phyloP scores from a whole-genome alignment of 2,888 invertebrate species.

The Danaus chrysippus region DNA sequence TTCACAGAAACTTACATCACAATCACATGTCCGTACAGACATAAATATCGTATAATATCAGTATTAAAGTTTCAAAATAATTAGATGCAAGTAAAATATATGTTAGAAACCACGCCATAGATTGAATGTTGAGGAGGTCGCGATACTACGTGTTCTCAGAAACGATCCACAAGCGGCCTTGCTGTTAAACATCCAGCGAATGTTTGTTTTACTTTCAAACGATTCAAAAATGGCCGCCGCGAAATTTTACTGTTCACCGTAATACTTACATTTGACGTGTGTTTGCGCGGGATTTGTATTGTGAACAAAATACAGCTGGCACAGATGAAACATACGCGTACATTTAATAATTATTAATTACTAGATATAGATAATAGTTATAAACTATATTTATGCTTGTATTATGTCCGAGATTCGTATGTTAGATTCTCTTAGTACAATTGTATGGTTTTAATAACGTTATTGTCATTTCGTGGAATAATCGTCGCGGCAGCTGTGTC shows the following conservation, averaged over 20 bases:
- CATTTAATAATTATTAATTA: too few species aligned
- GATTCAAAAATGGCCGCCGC: conserved; percentile 67
- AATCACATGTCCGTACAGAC: too few species aligned
- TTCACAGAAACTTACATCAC: conserved; percentile 50
- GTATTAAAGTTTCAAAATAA: conserved; percentile 20
- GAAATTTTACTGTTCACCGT: conserved; percentile 62
- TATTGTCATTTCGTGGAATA: conserved; percentile 58
- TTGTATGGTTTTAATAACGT: conserved; percentile 46
- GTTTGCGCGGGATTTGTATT: conserved; percentile 62
- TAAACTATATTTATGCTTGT: too few species aligned
- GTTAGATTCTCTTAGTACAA: conserved; percentile 43
- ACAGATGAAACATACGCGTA: conserved; percentile 16
- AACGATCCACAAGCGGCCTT: conserved; percentile 62
- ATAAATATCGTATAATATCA: too few species aligned
- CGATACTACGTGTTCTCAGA: conserved; percentile 49
- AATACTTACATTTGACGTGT: conserved; percentile 59
- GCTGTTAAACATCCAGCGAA: conserved; percentile 61
- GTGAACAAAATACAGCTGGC: conserved; percentile 62
- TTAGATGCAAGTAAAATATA: conserved; percentile 27
- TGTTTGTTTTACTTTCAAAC: conserved; percentile 71
- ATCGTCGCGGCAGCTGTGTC: conserved; percentile 56
- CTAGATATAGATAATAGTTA: too few species aligned
- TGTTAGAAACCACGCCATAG: conserved; percentile 27
- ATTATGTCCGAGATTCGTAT: conserved; percentile 13
- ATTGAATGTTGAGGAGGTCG: conserved; percentile 47